Conservation (phyloP, 1,140 invertebrate genomes). For the Bombus confusus region DNA sequence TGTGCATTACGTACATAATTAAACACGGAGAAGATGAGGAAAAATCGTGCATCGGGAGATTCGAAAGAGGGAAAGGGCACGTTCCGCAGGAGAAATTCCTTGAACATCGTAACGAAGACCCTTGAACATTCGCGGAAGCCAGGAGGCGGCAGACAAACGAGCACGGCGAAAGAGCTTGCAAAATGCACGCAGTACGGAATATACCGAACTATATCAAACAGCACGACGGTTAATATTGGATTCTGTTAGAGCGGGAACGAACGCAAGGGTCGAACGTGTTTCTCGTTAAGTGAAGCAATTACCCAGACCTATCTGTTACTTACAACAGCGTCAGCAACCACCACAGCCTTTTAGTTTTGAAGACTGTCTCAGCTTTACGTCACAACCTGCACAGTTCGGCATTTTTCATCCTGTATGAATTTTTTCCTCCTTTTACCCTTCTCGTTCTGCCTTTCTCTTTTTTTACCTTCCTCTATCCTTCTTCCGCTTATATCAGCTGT, state of each 20-base stretch:
- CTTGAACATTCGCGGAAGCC: slow-evolving; percentile 50
- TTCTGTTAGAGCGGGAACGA: slow-evolving; percentile 51
- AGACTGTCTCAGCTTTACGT: slow-evolving; percentile 73
- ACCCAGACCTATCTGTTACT: slow-evolving; percentile 78
- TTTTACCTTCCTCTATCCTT: neutral
- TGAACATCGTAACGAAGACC: slow-evolving; percentile 55
- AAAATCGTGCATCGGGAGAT: slow-evolving; percentile 43
- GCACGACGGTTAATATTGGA: slow-evolving; percentile 73
- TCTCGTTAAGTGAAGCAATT: slow-evolving; percentile 81
- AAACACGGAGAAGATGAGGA: slow-evolving; percentile 1
- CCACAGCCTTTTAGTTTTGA: slow-evolving; percentile 77
- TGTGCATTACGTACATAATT: slow-evolving; percentile 6
- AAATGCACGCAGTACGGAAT: slow-evolving; percentile 60
- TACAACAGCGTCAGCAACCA: slow-evolving; percentile 76
- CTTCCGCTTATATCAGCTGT: neutral
- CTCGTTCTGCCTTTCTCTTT: neutral
- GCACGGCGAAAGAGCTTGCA: slow-evolving; percentile 38
- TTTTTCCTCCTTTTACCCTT: neutral
- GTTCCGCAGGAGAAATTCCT: slow-evolving; percentile 32
- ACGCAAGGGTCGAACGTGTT: slow-evolving; percentile 76
- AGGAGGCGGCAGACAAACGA: slow-evolving; percentile 52
- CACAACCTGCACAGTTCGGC: slow-evolving; percentile 58
- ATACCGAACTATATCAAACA: slow-evolving; percentile 70
- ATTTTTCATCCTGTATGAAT: slow-evolving; percentile 24
- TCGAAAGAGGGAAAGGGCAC: slow-evolving; percentile 32